These are phyloP conservation scores for Penaeus indicus DNA, from an alignment of 1,140 invertebrate species.

Conservation along the genomic window DNA sequence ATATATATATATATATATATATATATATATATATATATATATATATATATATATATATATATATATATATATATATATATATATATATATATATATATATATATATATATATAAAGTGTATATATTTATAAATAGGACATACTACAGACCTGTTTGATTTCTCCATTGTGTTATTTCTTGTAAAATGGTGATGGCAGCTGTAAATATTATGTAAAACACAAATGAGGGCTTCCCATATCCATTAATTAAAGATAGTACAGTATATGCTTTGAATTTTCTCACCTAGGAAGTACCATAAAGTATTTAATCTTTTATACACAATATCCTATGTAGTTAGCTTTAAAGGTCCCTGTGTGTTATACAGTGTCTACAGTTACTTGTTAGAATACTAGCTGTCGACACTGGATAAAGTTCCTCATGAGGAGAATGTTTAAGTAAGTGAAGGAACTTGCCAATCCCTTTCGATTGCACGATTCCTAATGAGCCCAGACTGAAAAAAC, in stretches of 20 bases:
- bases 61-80: too few species aligned
- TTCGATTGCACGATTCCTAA: slow-evolving; percentile 18
- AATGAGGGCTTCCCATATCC: slow-evolving; percentile 58
- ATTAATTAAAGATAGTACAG: slow-evolving; percentile 47
- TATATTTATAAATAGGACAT: too few species aligned
- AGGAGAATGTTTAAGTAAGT: slow-evolving; percentile 37
- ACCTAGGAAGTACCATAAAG: slow-evolving; percentile 26
- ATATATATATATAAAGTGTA: too few species aligned
- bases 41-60: too few species aligned
- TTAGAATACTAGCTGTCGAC: background rate
- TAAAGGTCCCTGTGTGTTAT: background rate
- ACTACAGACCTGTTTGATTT: background rate
- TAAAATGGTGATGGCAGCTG: slow-evolving; percentile 27
- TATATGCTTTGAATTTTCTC: slow-evolving; percentile 43
- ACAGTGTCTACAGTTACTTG: slow-evolving; percentile 3
- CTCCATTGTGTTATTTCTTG: background rate
- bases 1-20: background rate
- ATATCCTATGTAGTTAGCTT: slow-evolving; percentile 1
- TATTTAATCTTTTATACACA: slow-evolving; percentile 49
- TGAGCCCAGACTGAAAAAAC: slow-evolving; percentile 37
- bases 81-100: too few species aligned
- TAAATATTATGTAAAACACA: slow-evolving; percentile 56
- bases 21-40: background rate
- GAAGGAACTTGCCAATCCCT: slow-evolving; percentile 23
- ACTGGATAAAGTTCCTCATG: slow-evolving; percentile 20